Conservation (phyloP, 2,888 invertebrate species). For the Congeria kusceri region DNA sequence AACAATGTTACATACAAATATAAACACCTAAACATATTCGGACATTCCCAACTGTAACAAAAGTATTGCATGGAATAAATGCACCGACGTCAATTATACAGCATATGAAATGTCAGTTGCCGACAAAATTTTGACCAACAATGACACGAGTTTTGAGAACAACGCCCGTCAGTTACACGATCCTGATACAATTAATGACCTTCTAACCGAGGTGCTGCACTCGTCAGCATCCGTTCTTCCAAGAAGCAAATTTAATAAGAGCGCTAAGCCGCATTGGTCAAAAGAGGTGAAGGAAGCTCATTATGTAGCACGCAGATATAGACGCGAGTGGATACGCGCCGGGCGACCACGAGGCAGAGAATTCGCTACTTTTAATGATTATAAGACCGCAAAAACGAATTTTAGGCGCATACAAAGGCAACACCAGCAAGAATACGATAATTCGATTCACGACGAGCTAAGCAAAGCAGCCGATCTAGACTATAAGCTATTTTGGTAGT, state of each 20-base stretch:
- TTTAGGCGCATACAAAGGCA: slow-evolving; percentile 14
- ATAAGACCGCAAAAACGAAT: slow-evolving; percentile 22
- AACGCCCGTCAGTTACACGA: no score
- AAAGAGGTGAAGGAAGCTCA: slow-evolving; percentile 31
- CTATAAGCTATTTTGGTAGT: slow-evolving; percentile 21
- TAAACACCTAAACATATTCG: no score
- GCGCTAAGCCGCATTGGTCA: slow-evolving; percentile 38
- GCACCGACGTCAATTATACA: no score
- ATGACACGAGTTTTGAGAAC: no score
- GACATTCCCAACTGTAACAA: no score
- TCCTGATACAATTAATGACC: no score
- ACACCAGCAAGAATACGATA: background rate
- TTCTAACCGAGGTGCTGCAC: background rate
- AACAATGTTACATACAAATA: background rate
- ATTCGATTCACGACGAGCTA: slow-evolving; percentile 23
- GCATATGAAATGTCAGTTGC: no score
- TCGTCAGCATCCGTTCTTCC: slow-evolving; percentile 3
- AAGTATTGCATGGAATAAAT: no score
- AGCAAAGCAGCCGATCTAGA: slow-evolving; percentile 23
- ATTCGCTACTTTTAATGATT: slow-evolving; percentile 14
- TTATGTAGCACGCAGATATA: slow-evolving; percentile 3
- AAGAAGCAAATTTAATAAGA: slow-evolving; percentile 23
- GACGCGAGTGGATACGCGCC: slow-evolving; percentile 21
- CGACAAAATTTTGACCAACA: no score
- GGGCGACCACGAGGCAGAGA: slow-evolving; percentile 24